Conservation (phyloP, 2,113 vertebrate species). For the Cnemophilus loriae region DNA sequence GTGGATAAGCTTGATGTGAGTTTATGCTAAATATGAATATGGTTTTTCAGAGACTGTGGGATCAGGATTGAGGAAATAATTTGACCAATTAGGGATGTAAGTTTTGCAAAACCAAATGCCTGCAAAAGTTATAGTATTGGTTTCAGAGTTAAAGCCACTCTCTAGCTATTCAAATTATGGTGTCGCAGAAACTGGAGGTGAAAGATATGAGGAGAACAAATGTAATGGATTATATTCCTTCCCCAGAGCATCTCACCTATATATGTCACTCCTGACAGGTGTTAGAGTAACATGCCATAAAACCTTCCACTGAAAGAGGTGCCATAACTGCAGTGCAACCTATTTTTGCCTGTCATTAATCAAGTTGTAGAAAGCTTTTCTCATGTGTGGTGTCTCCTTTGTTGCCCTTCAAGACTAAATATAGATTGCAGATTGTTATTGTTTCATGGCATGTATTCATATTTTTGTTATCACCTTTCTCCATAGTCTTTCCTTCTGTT, state of each 20-base stretch:
- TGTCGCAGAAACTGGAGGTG: not conserved
- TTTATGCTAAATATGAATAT: not conserved
- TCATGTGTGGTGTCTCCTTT: not conserved
- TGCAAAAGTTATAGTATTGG: not conserved
- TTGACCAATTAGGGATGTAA: not conserved
- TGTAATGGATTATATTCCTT: not conserved
- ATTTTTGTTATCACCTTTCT: not conserved
- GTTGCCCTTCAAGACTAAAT: not conserved
- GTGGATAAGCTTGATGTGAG: not conserved
- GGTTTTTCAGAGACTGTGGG: not conserved
- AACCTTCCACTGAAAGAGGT: not conserved
- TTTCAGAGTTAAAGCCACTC: not conserved
- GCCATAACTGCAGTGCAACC: not conserved
- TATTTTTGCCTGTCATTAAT: not conserved
- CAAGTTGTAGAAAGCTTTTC: not conserved
- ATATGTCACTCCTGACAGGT: not conserved
- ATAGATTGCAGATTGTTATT: not conserved
- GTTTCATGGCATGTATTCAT: not conserved
- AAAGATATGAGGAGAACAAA: not conserved
- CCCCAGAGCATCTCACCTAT: not conserved
- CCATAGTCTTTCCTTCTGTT: not conserved
- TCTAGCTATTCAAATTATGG: not conserved
- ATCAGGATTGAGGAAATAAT: not conserved
- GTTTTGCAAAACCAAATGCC: not conserved
- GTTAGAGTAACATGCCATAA: not conserved